Conservation (phyloP, 2,113 vertebrate genomes). For the Salminus brasiliensis region DNA sequence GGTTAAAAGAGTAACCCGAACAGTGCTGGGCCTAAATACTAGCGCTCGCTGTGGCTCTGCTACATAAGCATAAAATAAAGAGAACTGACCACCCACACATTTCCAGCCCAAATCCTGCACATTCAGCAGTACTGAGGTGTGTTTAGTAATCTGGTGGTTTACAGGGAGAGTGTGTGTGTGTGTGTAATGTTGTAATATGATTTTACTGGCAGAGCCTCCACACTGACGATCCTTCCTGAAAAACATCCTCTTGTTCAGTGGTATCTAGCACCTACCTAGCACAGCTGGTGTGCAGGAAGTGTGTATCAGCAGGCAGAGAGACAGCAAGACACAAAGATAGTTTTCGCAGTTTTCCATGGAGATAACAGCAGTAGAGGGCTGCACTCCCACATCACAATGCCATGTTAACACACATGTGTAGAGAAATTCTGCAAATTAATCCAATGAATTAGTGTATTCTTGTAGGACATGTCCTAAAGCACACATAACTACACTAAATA, state of each 20-base stretch:
- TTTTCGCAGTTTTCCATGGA: not conserved
- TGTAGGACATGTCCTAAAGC: too few species aligned
- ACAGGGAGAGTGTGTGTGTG: conserved; percentile 1
- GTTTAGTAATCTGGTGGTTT: not conserved
- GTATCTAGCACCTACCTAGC: conserved; percentile 12
- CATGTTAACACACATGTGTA: too few species aligned
- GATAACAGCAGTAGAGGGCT: too few species aligned
- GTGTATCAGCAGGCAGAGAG: not conserved
- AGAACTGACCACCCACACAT: conserved; percentile 29
- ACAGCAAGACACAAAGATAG: not conserved
- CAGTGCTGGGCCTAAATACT: conserved; percentile 1
- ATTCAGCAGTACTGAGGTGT: conserved; percentile 1
- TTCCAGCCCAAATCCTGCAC: conserved; percentile 1
- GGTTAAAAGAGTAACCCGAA: not conserved
- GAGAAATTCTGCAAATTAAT: too few species aligned
- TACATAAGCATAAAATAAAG: conserved; percentile 22
- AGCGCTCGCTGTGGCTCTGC: conserved; percentile 5
- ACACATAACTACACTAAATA: too few species aligned
- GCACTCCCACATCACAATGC: too few species aligned
- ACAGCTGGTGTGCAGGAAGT: conserved; percentile 9
- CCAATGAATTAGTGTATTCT: too few species aligned
- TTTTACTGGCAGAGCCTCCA: conserved; percentile 40
- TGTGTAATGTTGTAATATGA: conserved; percentile 2
- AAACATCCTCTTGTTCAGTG: conserved; percentile 38
- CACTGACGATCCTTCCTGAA: conserved; percentile 35